Evolutionary conservation across 2,113 vertebrate species (phyloP), one percentile per base, ranked within the genome.

Genomic region (Zosterops japonicus): DNA sequence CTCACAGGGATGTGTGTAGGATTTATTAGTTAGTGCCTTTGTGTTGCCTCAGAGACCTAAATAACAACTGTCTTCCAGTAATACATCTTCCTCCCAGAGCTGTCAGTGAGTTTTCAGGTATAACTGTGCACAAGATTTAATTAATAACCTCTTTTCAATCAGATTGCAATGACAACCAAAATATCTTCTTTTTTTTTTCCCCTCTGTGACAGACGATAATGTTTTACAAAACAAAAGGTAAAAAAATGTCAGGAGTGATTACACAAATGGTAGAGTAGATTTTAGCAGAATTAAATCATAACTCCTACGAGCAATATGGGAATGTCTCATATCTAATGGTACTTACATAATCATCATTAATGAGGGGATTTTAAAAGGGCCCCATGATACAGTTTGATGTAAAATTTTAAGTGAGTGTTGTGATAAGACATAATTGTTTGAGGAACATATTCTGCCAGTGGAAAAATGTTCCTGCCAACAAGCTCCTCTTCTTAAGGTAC

Each of bases 361-460:
- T 90, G 70, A 93, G 52, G 35, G 64, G 17, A n/a, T 93, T 94
- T 89, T 74, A 75, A 90, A 88, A 83, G 25, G 52, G 68, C 50
- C 76, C 68, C 78, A 47, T 86, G 89, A 78, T 91, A 91, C 92
- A 65, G 16, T 55, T 76, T 14, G 5, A 67, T 75, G 50, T 49
- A 69, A 87, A 86, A 84, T 87, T 93, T 93, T 83, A 47, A 83
- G 80, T 84, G 69, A 87, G 47, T 82, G 71, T 91, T 95, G 53
- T 90, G 91, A 81, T 84, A 88, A 88, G 83, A 50, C n/a, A 25
- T 77, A 90, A 95, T 89, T 90, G 90, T 89, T 94, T 89, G 85
- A 90, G 84, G 83, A 88, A 78, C 61, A 13, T 76, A 56, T n/a
- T 84, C 76, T 94, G 61, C 89, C 69, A 44, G 85, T 19, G 5